Conservation (phyloP, 2,797 vertebrate species). For the Neomorphus geoffroyi region DNA sequence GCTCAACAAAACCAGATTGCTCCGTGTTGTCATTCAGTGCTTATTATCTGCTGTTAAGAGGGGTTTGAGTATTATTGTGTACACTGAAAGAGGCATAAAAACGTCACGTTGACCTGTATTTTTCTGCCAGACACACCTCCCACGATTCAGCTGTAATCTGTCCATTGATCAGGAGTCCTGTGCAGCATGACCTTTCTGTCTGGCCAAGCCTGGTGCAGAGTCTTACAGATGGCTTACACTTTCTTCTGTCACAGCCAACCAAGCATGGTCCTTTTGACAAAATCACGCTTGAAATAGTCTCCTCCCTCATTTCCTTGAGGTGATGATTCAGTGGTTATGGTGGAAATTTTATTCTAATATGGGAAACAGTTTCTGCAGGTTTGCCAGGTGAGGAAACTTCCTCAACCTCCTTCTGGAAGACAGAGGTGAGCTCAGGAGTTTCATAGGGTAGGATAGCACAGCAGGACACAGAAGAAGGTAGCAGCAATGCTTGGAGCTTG, state of each 20-base stretch:
- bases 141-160: neutral
- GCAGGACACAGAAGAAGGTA: neutral
- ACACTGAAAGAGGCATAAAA: neutral
- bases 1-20: neutral
- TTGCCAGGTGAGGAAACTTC: neutral
- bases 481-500: neutral
- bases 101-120: neutral
- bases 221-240: neutral
- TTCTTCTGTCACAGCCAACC: neutral
- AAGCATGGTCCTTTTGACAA: neutral
- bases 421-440: neutral
- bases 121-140: neutral
- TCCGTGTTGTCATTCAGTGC: neutral
- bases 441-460: neutral
- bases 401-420: accelerated
- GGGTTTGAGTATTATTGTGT: neutral
- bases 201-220: neutral
- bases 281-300: neutral
- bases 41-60: neutral
- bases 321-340: neutral
- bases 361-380: neutral
- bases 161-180: neutral
- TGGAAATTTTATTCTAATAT: neutral
- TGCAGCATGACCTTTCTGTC: neutral
- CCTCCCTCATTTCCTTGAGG: neutral